These are phyloP conservation scores for Papilio dardanus DNA, from an alignment of 1,140 invertebrate species.

Conservation along the genomic window DNA sequence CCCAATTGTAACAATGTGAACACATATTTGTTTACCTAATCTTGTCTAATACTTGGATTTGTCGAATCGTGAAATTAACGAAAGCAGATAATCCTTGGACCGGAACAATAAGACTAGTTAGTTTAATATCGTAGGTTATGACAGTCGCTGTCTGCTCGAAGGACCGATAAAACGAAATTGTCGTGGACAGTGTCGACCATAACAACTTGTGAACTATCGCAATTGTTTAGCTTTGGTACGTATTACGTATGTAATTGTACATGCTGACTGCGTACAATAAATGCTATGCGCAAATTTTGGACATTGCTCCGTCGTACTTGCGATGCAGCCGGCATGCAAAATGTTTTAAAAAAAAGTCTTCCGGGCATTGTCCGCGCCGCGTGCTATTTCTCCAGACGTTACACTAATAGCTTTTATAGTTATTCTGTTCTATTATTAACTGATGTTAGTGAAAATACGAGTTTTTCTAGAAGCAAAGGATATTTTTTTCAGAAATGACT, in stretches of 20 bases:
- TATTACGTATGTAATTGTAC: conserved; percentile 41
- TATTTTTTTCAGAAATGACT: no score
- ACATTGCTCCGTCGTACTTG: conserved; percentile 43
- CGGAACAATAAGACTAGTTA: conserved; percentile 29
- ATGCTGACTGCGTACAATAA: conserved; percentile 49
- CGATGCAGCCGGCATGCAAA: conserved; percentile 39
- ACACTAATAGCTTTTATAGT: conserved; percentile 31
- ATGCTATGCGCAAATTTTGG: conserved; percentile 44
- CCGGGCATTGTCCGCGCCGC: conserved; percentile 34
- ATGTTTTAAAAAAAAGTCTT: conserved; percentile 31
- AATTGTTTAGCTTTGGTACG: conserved; percentile 6
- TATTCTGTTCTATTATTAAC: conserved; percentile 7
- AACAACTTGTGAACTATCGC: conserved; percentile 33
- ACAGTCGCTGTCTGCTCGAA: conserved; percentile 25
- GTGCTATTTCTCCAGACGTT: conserved; percentile 32
- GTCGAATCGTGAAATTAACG: conserved; percentile 15
- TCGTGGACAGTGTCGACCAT: conserved; percentile 26
- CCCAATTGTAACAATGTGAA: background rate
- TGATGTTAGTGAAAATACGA: background rate
- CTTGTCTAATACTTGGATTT: background rate
- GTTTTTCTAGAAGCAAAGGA: background rate
- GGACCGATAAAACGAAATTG: conserved; percentile 37
- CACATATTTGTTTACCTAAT: background rate
- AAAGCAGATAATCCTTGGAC: background rate
- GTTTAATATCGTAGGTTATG: conserved; percentile 36